Percentiles rank a stretch among this genome's conserved stretches.
Evolutionary conservation across 2,888 invertebrate genomes (phyloP).

Genomic region (Lordiphosa fenestrarum): DNA sequence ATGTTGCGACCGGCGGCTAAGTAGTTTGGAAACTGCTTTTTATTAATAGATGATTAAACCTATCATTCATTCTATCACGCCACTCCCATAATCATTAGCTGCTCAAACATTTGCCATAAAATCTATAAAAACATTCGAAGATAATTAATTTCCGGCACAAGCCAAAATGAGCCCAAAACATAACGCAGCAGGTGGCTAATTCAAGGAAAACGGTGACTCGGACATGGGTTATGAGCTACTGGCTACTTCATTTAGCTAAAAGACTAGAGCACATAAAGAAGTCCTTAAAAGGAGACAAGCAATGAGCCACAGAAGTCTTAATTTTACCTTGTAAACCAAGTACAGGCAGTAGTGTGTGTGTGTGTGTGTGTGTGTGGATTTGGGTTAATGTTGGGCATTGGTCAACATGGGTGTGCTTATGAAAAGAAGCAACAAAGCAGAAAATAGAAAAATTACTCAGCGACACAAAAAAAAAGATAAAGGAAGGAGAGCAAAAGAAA

Average conservation of each 20-base stretch:
- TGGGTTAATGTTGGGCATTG: conserved; percentile 69
- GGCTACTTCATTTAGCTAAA: conserved; percentile 65
- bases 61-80: neutral
- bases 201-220: conserved; percentile 8
- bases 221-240: conserved; percentile 20
- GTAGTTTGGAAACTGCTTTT: no score
- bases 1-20: no score
- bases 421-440: conserved; percentile 68
- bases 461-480: conserved; percentile 32
- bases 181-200: conserved; percentile 58
- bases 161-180: conserved; percentile 27
- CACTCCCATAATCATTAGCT: conserved; percentile 4
- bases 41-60: no score
- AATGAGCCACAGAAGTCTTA: conserved; percentile 26
- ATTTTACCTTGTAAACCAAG: conserved; percentile 3
- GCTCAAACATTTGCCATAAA: conserved; percentile 18
- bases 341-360: conserved; percentile 10
- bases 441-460: conserved; percentile 71
- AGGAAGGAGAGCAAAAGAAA: conserved; percentile 23
- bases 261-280: conserved; percentile 36
- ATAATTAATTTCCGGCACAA: conserved; percentile 61
- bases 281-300: conserved; percentile 26
- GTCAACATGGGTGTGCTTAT: conserved; percentile 72
- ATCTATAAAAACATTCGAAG: conserved; percentile 50
- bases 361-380: conserved; percentile 48